Evolutionary conservation across 2,888 invertebrate species (phyloP), one percentile per base, ranked within the genome.

Genomic region (Neuroscelio doddi): DNA sequence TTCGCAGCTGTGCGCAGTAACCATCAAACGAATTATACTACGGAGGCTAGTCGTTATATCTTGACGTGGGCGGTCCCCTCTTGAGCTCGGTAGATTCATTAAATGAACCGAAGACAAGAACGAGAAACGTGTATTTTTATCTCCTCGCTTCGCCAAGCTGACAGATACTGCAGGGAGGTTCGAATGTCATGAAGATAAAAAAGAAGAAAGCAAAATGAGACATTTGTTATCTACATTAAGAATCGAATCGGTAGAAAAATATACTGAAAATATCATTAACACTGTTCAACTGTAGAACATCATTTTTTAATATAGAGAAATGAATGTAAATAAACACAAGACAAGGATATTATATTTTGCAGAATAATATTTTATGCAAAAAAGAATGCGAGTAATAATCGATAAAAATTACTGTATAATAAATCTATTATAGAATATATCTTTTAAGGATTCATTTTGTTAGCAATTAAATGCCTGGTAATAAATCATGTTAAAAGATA

Each of bases 71-170:
- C 75, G 77, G 76, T 77, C 78, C 70, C 68, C 71, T 57, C 68
- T 57, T 52, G 47, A 70, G 64, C 47, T 68, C 65, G 55, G 68
- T 56, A 57, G 75, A 78, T 76, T 76, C 76, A 76, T 74, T 75
- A 78, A 75, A 76, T 71, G 71, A 74, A 64, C 69, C 57, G 47
- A 65, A 58, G 57, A 68, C 67, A 62, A 64, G 74, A 71, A 67
- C 57, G 69, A 70, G 71, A 68, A 72, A 49, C 73, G 67, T 79
- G 77, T 80, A 81, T 79, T 80, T 81, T 81, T 81, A 81, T 81
- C 80, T 62, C 75, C 27, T 53, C 55, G 58, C 58, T 59, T 45
- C 55, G 16, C 47, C 1, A 39, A 49, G 45, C 47, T 68, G 68
- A 64, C 64, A 68, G 61, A 68, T 59, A 62, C 53, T 47, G 52